phyloP scores from a whole-genome alignment of 2,113 vertebrate genomes.

The Heterotilapia buettikoferi region DNA sequence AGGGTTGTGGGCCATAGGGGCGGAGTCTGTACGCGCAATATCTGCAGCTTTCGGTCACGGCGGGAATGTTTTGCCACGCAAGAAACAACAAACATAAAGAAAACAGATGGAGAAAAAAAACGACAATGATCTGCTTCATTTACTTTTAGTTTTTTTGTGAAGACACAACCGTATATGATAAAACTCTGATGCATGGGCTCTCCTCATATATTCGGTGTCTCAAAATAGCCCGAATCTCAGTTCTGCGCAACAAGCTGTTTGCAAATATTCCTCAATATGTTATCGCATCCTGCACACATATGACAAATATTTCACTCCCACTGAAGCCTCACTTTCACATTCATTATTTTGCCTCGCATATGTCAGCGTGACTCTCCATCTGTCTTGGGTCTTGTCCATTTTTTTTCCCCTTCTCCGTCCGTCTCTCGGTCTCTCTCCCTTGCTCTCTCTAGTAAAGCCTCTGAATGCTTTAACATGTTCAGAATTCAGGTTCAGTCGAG shows the following conservation, averaged over 20 bases:
- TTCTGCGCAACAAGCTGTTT: conserved; percentile 9
- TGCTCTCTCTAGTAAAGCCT: neutral
- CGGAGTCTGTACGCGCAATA: conserved; percentile 8
- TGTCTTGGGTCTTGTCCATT: conserved; percentile 38
- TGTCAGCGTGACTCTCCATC: conserved; percentile 52
- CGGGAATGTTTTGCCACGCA: neutral
- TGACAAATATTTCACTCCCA: conserved; percentile 22
- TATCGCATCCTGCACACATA: conserved; percentile 10
- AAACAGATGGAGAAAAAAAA: neutral
- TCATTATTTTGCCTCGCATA: conserved; percentile 43
- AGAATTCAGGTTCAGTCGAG: conserved; percentile 35
- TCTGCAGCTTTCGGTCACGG: neutral
- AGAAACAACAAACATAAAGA: neutral
- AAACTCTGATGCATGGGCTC: neutral
- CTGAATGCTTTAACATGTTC: conserved; percentile 43
- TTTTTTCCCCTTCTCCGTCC: neutral
- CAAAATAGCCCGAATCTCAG: neutral
- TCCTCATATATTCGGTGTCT: neutral
- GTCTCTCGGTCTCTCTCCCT: neutral
- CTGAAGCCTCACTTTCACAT: conserved; percentile 11
- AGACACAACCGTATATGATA: neutral
- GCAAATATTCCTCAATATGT: conserved; percentile 19
- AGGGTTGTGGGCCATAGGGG: conserved; percentile 55
- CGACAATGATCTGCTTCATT: neutral
- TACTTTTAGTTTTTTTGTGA: neutral